Percentiles rank a stretch among this genome's conserved stretches.
Evolutionary conservation across 2,113 vertebrate species (phyloP).

Genomic region (Lycocorax pyrrhopterus): DNA sequence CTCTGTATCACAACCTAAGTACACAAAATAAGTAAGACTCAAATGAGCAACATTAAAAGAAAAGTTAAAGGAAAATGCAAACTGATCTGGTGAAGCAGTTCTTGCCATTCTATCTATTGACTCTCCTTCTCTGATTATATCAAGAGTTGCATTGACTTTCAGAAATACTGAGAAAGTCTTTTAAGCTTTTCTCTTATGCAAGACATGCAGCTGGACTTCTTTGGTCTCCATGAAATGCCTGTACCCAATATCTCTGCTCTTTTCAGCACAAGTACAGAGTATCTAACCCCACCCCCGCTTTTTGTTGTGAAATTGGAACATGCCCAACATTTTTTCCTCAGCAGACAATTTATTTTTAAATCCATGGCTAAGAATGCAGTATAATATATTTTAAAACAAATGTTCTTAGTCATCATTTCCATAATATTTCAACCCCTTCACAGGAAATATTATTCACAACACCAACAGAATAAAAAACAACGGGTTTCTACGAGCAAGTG

Average conservation of each 20-base stretch:
- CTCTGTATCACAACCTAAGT: neutral
- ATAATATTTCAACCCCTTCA: conserved; percentile 16
- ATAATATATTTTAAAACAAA: conserved; percentile 48
- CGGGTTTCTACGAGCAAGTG: neutral
- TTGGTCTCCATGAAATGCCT: neutral
- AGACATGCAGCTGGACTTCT: neutral
- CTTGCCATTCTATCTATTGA: neutral
- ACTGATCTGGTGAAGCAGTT: neutral
- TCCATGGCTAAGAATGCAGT: conserved; percentile 38
- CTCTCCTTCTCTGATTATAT: neutral
- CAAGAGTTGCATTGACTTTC: neutral
- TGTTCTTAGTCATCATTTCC: conserved; percentile 53
- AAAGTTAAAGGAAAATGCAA: neutral
- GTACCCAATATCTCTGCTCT: neutral
- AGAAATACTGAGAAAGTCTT: neutral
- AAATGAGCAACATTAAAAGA: neutral
- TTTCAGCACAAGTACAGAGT: neutral
- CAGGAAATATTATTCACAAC: conserved; percentile 35
- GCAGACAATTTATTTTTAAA: conserved; percentile 65
- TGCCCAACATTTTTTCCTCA: conserved; percentile 50
- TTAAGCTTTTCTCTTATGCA: neutral
- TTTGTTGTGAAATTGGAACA: conserved; percentile 38
- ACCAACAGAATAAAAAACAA: neutral
- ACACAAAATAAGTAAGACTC: neutral
- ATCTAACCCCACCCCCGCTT: neutral